Evolutionary conservation across 2,888 invertebrate genomes (phyloP), one percentile per base, ranked within the genome.

Genomic region (Drosophila silvestris): DNA sequence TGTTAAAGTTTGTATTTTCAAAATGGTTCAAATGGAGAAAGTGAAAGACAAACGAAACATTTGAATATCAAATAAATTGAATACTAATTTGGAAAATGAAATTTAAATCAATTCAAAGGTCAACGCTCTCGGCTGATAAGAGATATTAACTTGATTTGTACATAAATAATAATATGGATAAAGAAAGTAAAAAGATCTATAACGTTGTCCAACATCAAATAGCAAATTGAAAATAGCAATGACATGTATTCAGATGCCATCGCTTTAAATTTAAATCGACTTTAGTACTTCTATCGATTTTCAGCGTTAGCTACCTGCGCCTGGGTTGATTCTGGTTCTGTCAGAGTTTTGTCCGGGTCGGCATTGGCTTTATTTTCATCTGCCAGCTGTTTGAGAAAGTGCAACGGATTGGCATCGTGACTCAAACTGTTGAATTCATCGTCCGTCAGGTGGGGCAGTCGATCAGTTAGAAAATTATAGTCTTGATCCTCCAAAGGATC

Each of bases 341-440:
- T 0, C n/a, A 32, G 26, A 10, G n/a, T 6, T 4, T 32, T 26
- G 1, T 7, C 16, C 12, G 28, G 35, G 10, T 19, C 35, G 7
- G 26, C 51, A 12, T 4, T 19, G n/a, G 51, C 28, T 10, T 28
- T 2, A 2, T 41, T 12, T 0, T 26, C 28, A 1, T 51, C 53
- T 5, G 52, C 0, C 60, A 65, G 39, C 26, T 75, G 70, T 54
- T 91, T 91, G 4, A 91, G 84, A 41, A 90, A 91, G 52, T 84
- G 77, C 53, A 85, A 53, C 0, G 91, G 91, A 59, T 88, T 91
- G 9, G 87, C 79, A 50, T 85, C 91, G 0, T 87, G 84, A n/a
- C 74, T 70, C 41, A 91, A 59, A 50, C 74, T 85, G 26, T 74
- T 65, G 51, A 76, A 83, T 37, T 91, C 91, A 30, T 90, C 91